Base-by-base conservation (phyloP, 2,113 vertebrate genomes). In the Typhlomys cinereus region DNA sequence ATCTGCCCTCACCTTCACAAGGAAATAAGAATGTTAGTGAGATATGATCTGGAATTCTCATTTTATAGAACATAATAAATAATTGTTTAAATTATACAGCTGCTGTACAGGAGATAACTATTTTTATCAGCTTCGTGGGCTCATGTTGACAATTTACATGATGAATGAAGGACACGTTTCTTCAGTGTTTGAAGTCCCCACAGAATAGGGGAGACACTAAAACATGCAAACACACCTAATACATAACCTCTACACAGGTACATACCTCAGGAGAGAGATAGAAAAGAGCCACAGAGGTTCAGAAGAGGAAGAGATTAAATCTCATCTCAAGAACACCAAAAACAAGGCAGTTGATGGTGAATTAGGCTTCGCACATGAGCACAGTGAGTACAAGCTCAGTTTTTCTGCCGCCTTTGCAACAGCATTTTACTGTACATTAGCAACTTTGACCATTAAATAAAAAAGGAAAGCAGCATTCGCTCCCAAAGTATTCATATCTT, bases 391-490 rank as follows among this genome's bases (percentile, higher is more conserved):
- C 79, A 59, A 73, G 73, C 70, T 94, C 74, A 25, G 5, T 69
- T 88, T 88, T 41, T 10, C 66, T n/a, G 70, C 64, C 48, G 66
- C 17, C 36, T 73, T 80, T 20, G 48, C n/a, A 82, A 89, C 75
- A 82, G 59, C 86, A 92, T 92, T 95, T 94, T 86, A 84, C 74
- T 73, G 57, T 59, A 73, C 89, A 75, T 96, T 87, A 87, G 94
- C 89, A 74, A 94, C 78, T 70, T 94, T 84, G 84, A 74, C 74
- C 94, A 91, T 91, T 94, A 94, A 94, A 93, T 88, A 75, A 95
- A 73, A 84, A 93, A 57, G 50, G 36, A 62, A 89, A 93, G 92
- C 3, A 4, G 36, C 80, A 88, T 94, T 93, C 87, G 85, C 92
- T 73, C 87, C 84, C 86, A 71, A 94, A 95, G 92, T 70, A 91